Conservation (phyloP, 2,797 vertebrate genomes). For the Stomatorhinus walkeri region DNA sequence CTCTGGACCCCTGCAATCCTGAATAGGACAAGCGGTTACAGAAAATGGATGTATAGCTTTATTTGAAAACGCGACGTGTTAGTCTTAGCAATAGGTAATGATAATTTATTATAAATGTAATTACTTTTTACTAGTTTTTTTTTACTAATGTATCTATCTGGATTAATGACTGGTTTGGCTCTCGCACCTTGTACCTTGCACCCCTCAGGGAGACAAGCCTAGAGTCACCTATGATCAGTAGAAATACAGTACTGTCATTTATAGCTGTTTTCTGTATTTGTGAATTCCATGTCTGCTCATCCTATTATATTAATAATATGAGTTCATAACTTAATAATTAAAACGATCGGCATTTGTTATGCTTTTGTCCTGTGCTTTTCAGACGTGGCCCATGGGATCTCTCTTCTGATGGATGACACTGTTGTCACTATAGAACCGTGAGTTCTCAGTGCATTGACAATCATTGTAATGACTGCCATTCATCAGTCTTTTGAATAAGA, state of each 20-base stretch:
- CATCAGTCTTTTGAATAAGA: neutral
- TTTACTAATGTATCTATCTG: neutral
- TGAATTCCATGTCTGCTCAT: neutral
- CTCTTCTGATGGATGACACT: slow-evolving; percentile 50
- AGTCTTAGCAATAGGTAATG: neutral
- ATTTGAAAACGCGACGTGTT: neutral
- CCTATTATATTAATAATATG: neutral
- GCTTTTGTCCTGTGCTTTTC: neutral
- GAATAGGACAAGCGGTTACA: neutral
- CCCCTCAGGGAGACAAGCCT: neutral
- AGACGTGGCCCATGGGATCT: slow-evolving; percentile 39
- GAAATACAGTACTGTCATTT: neutral
- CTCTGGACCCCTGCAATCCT: neutral
- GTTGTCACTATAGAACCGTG: slow-evolving; percentile 60
- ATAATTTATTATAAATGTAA: neutral
- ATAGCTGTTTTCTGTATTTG: neutral
- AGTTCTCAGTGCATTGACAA: slow-evolving; percentile 35
- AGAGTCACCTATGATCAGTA: neutral
- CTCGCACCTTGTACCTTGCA: neutral
- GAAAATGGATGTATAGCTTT: neutral
- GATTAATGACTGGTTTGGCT: neutral
- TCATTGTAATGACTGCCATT: neutral
- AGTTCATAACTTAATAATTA: neutral
- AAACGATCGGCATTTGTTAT: neutral
- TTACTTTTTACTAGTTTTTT: neutral